phyloP scores from a whole-genome alignment of 2,113 vertebrate species.

The Chitala chitala region DNA sequence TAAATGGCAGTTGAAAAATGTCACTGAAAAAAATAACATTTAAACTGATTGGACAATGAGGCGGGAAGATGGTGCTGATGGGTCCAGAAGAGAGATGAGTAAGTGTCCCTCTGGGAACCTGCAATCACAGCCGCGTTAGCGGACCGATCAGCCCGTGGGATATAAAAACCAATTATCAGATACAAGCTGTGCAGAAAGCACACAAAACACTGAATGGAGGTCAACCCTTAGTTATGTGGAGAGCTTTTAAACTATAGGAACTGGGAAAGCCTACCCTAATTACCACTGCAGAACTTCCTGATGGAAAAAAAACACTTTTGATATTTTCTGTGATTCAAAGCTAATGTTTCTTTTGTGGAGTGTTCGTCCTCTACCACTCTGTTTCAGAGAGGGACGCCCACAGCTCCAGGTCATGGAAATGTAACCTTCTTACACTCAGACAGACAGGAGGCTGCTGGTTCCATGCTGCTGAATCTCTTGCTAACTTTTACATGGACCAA shows the following conservation, averaged over 20 bases:
- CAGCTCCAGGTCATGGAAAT: background rate
- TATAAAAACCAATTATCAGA: slow-evolving; percentile 1
- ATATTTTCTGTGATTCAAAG: background rate
- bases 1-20: background rate
- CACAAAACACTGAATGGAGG: background rate
- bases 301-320: background rate
- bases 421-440: background rate
- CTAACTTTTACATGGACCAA: too few relatives aligned
- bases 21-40: background rate
- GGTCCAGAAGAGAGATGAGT: background rate
- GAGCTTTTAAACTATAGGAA: background rate
- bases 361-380: background rate
- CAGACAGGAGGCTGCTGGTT: too few relatives aligned
- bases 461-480: too few relatives aligned
- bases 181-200: background rate
- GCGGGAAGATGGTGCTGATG: background rate
- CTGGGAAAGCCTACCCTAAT: background rate
- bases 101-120: background rate
- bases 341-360: background rate
- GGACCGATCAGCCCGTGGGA: background rate
- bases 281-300: background rate
- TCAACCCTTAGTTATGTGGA: slow-evolving; percentile 3
- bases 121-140: background rate
- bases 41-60: background rate
- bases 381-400: background rate